These are phyloP conservation scores for Papilio machaon DNA, from an alignment of 1,140 invertebrate genomes.

Conservation along the genomic window DNA sequence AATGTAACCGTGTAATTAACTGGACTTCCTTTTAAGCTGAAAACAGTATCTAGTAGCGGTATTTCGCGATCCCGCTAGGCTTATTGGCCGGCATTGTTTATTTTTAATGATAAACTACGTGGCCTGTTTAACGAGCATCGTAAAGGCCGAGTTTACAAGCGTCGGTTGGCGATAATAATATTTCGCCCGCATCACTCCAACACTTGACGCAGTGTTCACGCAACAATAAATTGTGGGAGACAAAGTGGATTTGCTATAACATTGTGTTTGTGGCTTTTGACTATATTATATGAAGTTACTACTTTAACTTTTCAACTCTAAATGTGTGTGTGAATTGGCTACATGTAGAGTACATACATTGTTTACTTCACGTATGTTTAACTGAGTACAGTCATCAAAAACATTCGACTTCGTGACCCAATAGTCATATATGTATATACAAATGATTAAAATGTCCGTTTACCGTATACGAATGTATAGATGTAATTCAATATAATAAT, in stretches of 20 bases:
- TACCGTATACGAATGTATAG: background rate
- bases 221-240: conserved; percentile 66
- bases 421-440: background rate
- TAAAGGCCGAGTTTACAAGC: conserved; percentile 50
- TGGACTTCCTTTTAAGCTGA: conserved; percentile 53
- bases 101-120: conserved; percentile 33
- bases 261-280: conserved; percentile 67
- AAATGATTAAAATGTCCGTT: background rate
- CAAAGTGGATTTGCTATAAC: conserved; percentile 61
- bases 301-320: conserved; percentile 25
- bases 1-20: conserved; percentile 65
- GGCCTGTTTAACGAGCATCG: conserved; percentile 42
- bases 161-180: conserved; percentile 52
- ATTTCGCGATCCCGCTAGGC: conserved; percentile 44
- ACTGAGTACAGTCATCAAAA: conserved; percentile 3
- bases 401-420: background rate
- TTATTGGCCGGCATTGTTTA: conserved; percentile 21
- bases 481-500: background rate
- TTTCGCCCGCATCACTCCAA: conserved; percentile 57
- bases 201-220: conserved; percentile 52
- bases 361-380: background rate
- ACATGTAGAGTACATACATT: background rate
- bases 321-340: background rate
- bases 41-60: conserved; percentile 39
- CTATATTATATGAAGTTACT: conserved; percentile 31